Percentiles rank a stretch among this genome's conserved stretches.
Evolutionary conservation across 2,797 vertebrate species (phyloP).

Genomic region (Euphonia xanthogaster): DNA sequence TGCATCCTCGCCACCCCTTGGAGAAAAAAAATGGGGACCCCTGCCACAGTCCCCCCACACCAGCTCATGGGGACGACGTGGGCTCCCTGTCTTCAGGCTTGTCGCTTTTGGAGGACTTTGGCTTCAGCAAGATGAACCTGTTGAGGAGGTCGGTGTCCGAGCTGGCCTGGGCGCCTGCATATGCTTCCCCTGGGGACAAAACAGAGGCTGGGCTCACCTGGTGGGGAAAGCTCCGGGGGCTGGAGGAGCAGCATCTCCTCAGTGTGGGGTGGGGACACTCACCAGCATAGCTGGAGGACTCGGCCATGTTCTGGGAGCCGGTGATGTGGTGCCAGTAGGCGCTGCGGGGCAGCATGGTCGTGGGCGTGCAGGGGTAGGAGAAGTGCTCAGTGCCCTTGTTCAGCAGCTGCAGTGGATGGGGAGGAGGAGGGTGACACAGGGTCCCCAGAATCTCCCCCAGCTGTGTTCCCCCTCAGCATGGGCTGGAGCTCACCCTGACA

Average conservation of each 20-base stretch:
- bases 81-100: slow-evolving; percentile 54
- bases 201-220: not conserved
- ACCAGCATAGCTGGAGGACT: slow-evolving; percentile 78
- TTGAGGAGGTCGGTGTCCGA: slow-evolving; percentile 85
- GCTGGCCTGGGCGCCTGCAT: slow-evolving; percentile 71
- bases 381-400: slow-evolving; percentile 86
- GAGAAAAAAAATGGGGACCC: not conserved
- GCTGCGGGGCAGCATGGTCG: slow-evolving; percentile 91
- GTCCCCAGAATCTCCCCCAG: not conserved
- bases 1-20: not conserved
- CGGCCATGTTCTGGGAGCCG: slow-evolving; percentile 83
- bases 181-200: slow-evolving; percentile 77
- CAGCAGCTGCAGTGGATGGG: slow-evolving; percentile 75
- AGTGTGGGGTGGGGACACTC: not conserved
- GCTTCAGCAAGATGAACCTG: slow-evolving; percentile 79
- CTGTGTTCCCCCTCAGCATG: not conserved
- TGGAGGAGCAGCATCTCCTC: not conserved
- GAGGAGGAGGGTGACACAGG: not conserved
- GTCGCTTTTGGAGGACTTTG: slow-evolving; percentile 65
- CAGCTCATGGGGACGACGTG: slow-evolving; percentile 53
- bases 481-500: slow-evolving; percentile 80
- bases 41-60: not conserved
- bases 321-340: slow-evolving; percentile 98
- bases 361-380: slow-evolving; percentile 90
- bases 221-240: not conserved